These are phyloP conservation scores for Cassiopea xamachana DNA, from an alignment of 30 jellyfish, hydroid and myxozoan genomes.

Conservation along the genomic window DNA sequence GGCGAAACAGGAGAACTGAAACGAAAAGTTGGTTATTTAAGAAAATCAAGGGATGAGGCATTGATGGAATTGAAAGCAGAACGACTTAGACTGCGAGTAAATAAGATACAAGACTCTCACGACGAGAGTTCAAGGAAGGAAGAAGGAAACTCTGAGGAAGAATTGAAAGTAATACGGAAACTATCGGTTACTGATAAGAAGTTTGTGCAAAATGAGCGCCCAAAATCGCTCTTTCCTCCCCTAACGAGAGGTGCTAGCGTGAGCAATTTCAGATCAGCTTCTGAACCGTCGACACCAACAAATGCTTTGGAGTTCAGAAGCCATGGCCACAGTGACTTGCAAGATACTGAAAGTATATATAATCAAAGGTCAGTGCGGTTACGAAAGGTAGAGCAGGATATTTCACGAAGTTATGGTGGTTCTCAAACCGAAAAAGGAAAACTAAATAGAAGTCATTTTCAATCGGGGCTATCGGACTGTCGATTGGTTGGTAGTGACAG, in stretches of 20 bases:
- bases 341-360: not conserved
- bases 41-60: slow-evolving; percentile 57
- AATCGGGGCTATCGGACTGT: not conserved
- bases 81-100: slow-evolving; percentile 10
- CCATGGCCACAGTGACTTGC: not conserved
- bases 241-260: not conserved
- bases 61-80: slow-evolving; percentile 58
- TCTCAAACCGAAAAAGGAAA: not conserved
- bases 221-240: not conserved
- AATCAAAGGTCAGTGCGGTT: not conserved
- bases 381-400: not conserved
- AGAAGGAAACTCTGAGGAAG: not conserved
- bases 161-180: not conserved
- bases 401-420: not conserved
- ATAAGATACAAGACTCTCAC: slow-evolving; percentile 6
- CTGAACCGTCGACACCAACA: slow-evolving; percentile 31
- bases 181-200: not conserved
- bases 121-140: not conserved
- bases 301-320: not conserved
- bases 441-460: not conserved
- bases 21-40: slow-evolving; percentile 12
- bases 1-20: slow-evolving; percentile 35
- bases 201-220: not conserved
- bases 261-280: not conserved
- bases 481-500: not conserved